phyloP scores from a whole-genome alignment of 2,797 vertebrate species.

The Sebastes oblongus region DNA sequence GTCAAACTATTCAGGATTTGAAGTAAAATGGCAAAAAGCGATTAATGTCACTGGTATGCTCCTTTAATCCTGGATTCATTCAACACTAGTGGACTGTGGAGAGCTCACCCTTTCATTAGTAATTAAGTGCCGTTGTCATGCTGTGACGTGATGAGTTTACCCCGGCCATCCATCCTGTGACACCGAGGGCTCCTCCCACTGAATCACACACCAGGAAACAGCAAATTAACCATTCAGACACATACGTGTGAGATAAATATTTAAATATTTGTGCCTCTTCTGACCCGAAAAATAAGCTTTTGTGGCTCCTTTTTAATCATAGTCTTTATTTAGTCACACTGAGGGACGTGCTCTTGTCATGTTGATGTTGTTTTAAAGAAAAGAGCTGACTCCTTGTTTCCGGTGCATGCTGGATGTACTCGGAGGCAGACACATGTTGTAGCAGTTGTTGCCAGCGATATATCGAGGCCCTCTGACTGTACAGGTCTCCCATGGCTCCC shows the following conservation, averaged over 20 bases:
- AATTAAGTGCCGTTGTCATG: conserved; percentile 67
- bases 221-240: not conserved
- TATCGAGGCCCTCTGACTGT: conserved; percentile 70
- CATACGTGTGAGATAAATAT: not conserved
- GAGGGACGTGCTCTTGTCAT: not conserved
- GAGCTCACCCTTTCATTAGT: conserved; percentile 54
- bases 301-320: not conserved
- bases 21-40: not conserved
- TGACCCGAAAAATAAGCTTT: not conserved
- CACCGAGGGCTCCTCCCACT: conserved; percentile 46
- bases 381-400: conserved; percentile 52
- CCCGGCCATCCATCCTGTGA: conserved; percentile 52
- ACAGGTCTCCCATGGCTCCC: conserved; percentile 65
- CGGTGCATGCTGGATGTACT: conserved; percentile 22
- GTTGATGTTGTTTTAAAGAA: conserved; percentile 16
- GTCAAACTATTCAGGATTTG: not conserved
- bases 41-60: not conserved
- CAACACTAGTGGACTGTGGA: conserved; percentile 14
- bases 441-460: conserved; percentile 69
- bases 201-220: conserved; percentile 35
- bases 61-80: conserved; percentile 3
- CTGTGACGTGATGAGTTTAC: conserved; percentile 63
- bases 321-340: not conserved
- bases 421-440: conserved; percentile 70
- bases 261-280: not conserved